phyloP scores from a whole-genome alignment of 2,113 vertebrate genomes.

The Brachyistius frenatus region DNA sequence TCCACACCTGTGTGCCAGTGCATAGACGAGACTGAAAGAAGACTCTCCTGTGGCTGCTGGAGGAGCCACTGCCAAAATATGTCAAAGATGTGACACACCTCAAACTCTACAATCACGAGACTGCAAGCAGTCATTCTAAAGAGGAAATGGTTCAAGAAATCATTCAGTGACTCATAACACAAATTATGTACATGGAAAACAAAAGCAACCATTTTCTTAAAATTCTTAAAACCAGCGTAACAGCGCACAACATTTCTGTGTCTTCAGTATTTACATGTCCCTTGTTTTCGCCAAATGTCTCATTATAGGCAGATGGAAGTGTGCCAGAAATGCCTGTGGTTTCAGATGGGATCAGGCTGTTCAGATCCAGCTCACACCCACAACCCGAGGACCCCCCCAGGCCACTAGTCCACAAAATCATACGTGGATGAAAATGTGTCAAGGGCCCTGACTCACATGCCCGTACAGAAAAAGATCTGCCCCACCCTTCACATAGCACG shows the following conservation, averaged over 20 bases:
- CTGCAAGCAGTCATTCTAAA: neutral
- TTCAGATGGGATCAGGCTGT: constrained; percentile 64
- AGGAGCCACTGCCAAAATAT: constrained; percentile 61
- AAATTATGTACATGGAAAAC: neutral
- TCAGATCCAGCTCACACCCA: constrained; percentile 54
- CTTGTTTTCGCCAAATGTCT: constrained; percentile 54
- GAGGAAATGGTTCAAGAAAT: constrained; percentile 19
- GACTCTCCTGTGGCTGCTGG: constrained; percentile 6
- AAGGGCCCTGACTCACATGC: constrained; percentile 57
- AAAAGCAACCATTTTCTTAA: neutral
- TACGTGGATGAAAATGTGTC: constrained; percentile 50
- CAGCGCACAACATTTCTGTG: neutral
- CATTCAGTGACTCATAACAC: constrained; percentile 10
- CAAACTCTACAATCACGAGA: constrained; percentile 35
- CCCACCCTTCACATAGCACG: constrained; percentile 50
- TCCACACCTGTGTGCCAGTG: constrained; percentile 37
- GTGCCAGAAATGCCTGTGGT: constrained; percentile 66
- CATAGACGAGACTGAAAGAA: constrained; percentile 31
- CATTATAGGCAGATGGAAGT: constrained; percentile 46
- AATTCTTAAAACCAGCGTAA: neutral
- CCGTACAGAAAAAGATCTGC: constrained; percentile 42
- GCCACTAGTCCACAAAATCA: constrained; percentile 10
- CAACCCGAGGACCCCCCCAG: constrained; percentile 42
- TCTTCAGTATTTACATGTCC: constrained; percentile 23
- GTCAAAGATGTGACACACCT: constrained; percentile 75